Base-by-base conservation (phyloP, 2,113 vertebrate genomes). In the Corythornis cristatus region DNA sequence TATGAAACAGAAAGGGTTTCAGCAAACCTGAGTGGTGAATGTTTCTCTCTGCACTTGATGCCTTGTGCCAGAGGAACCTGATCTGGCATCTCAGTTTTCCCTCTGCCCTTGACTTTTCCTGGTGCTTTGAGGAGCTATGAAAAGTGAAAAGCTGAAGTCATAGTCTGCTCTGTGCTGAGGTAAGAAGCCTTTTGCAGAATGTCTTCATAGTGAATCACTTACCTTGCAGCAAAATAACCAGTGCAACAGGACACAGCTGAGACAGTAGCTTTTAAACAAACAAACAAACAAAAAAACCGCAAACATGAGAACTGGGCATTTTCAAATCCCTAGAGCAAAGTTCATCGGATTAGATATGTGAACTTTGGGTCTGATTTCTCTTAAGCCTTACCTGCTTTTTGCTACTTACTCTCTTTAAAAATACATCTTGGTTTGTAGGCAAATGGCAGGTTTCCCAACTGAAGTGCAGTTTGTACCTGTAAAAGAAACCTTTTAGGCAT, bases 31-130 rank as follows among this genome's bases (percentile, higher is more conserved):
- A n/a, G 18, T 37, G 56, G 53, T 31, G 35, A 40, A 12, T 5
- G 21, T 6, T 67, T 10, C 20, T 37, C 33, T 65, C 23, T 0
- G 0, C 18, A 57, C 6, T 33, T 54, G 21, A 53, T 9, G 37
- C 29, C 22, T 46, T 11, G 20, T 82, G 78, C 45, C 81, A 40
- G 48, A 10, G 21, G 5, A 64, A 54, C 43, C 35, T 61, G n/a
- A 72, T 35, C 15, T 50, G 19, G 29, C 18, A 42, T 25, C 60
- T 48, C 73, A 7, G 17, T 31, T 94, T 73, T 26, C 12, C 22
- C 42, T 66, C 43, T 91, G 81, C 43, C 78, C 67, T 93, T 87
- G 84, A 7, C 84, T 76, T 75, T 37, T 28, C 74, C 67, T 53
- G 89, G 42, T 0, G 0, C 1, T 2, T 53, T 79, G 40, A 64